Evolutionary conservation across 2,888 invertebrate species (phyloP).

Genomic region (Drosophila anomalata): DNA sequence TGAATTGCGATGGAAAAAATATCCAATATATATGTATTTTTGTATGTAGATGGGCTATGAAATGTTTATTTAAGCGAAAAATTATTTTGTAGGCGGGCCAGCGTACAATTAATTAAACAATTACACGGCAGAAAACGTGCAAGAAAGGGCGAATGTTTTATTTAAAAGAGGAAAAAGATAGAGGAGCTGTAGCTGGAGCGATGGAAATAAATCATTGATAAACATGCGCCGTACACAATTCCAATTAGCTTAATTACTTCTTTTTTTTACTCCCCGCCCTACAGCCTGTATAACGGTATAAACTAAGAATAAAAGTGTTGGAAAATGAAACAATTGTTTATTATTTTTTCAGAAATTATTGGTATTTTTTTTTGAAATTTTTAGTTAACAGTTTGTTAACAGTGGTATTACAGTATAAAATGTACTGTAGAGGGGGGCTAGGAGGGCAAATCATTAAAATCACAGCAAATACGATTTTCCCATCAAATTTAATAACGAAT

Average conservation of each 20-base stretch:
- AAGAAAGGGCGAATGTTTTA: conserved; percentile 11
- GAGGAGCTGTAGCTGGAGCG: not conserved
- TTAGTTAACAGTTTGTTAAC: not conserved
- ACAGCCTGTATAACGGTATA: conserved; percentile 2
- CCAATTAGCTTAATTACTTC: conserved; percentile 39
- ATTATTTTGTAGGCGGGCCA: conserved; percentile 22
- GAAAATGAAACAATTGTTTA: not conserved
- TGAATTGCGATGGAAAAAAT: conserved; percentile 56
- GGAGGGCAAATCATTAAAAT: conserved; percentile 14
- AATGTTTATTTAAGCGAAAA: conserved; percentile 71
- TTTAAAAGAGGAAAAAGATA: conserved; percentile 30
- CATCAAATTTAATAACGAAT: conserved; percentile 63
- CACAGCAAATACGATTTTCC: conserved; percentile 44
- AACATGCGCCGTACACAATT: conserved; percentile 33
- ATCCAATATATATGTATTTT: conserved; percentile 8
- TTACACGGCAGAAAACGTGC: conserved; percentile 45
- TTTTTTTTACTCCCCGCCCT: not conserved
- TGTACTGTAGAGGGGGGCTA: too few species aligned
- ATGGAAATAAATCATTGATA: conserved; percentile 34
- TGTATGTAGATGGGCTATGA: conserved; percentile 40
- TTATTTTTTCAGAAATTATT: too few species aligned
- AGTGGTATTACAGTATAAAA: not conserved
- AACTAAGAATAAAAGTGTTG: not conserved
- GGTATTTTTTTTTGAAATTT: not conserved
- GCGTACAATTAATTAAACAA: conserved; percentile 58